Evolutionary conservation across 2,113 vertebrate species (phyloP).

Genomic region (Dolichotis patagonum): DNA sequence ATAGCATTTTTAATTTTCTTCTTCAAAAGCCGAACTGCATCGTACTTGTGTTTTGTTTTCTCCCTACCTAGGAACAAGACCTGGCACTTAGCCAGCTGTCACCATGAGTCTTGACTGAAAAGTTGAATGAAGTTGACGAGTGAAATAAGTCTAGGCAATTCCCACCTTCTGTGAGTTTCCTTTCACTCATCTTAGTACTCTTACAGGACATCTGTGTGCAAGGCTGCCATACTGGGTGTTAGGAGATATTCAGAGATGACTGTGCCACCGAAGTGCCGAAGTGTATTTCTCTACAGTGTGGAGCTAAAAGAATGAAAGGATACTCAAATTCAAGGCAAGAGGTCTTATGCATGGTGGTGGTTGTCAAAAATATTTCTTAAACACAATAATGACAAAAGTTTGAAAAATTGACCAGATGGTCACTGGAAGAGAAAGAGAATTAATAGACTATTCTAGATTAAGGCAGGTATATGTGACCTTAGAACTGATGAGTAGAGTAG

Average conservation of each 20-base stretch:
- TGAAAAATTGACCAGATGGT: neutral
- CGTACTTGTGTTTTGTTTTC: neutral
- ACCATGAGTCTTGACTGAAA: neutral
- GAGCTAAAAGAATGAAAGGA: neutral
- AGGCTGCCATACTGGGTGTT: neutral
- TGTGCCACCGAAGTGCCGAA: too few species aligned
- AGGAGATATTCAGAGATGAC: neutral
- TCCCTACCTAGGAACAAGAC: neutral
- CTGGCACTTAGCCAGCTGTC: neutral
- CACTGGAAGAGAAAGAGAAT: neutral
- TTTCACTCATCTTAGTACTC: neutral
- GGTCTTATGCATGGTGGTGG: neutral
- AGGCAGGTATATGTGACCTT: neutral
- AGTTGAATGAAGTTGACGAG: neutral
- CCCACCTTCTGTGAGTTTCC: neutral
- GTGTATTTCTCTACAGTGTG: fast-evolving
- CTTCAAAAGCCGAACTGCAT: neutral
- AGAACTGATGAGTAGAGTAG: neutral
- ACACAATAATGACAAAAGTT: neutral
- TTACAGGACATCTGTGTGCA: neutral
- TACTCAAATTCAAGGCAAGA: neutral
- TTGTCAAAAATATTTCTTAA: neutral
- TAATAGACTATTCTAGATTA: neutral
- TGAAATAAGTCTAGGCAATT: neutral
- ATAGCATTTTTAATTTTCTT: neutral